Percentiles rank a stretch among this genome's conserved stretches.
These are phyloP conservation scores for Formica selysi DNA, from an alignment of 1,140 invertebrate genomes.

Conservation along the genomic window DNA sequence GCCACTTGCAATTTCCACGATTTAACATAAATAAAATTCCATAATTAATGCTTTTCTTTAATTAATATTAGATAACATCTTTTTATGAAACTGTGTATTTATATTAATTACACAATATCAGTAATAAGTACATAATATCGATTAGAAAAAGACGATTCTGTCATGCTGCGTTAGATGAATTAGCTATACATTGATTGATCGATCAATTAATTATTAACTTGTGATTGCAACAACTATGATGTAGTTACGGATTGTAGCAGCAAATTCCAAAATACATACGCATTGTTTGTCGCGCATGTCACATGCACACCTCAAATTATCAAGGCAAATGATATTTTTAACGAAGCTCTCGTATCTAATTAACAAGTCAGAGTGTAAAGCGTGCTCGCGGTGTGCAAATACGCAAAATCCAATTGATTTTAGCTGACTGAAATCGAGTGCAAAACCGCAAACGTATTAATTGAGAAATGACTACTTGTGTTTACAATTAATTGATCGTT, in stretches of 20 bases:
- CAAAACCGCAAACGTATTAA: constrained; percentile 14
- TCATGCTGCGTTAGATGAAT: not conserved
- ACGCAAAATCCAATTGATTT: constrained; percentile 42
- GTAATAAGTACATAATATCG: not conserved
- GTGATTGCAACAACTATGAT: not conserved
- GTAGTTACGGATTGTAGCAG: not conserved
- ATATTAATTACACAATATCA: no score
- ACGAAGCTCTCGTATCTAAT: constrained; percentile 38
- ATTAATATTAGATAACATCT: no score
- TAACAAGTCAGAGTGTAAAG: constrained; percentile 15
- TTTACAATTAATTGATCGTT: not conserved
- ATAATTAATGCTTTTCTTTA: no score
- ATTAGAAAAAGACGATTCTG: not conserved
- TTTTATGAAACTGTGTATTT: no score
- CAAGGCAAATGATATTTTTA: constrained; percentile 63
- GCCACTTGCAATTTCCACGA: no score
- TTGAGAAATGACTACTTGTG: constrained; percentile 1
- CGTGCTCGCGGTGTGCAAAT: constrained; percentile 21
- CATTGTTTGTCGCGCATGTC: constrained; percentile 25
- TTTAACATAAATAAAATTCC: no score
- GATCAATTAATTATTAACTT: constrained; percentile 20
- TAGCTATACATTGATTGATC: not conserved
- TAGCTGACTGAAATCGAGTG: not conserved
- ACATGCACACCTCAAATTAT: constrained; percentile 48
- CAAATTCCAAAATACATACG: not conserved